Base-by-base conservation (phyloP, 2,797 vertebrate genomes). In the Pterois miles region DNA sequence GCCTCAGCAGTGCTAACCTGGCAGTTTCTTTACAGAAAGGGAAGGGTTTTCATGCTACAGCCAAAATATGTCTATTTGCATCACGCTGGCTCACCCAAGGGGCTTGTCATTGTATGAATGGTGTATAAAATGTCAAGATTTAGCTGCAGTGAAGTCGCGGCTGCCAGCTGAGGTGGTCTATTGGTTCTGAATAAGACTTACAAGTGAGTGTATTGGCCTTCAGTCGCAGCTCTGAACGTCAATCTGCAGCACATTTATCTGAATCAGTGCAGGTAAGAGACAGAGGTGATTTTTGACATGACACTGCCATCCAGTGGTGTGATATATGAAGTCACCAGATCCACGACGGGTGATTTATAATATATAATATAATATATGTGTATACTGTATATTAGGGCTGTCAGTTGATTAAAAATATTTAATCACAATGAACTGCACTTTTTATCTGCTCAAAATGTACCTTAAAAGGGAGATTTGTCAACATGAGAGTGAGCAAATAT, bases 301-400 rank as follows among this genome's bases (percentile, higher is more conserved):
- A 88, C 58, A 78, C 85, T 80, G 90, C 88, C 90, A 68, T 31
- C 91, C 64, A 78, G 87, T 91, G 91, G 85, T 57, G 18, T 0
- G 11, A 54, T 20, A 25, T 3, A 2, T 57, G 2, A 80, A 48
- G 29, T 33, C 38, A 10, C 22, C 14, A 13, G 3, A 25, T 9
- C 25, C 8, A 8, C 6, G 0, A 29, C 4, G 7, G 4, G 5
- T 14, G 9, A 50, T 50, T 50, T 46, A 48, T 13, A 25, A n/a
- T 6, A 22, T 7, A 6, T 13, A 0, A n/a, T n/a, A n/a, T n/a
- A n/a, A n/a, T 0, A 46, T 2, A 46, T 46, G 20, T 46, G 5
- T 46, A 8, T 46, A 8, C 18, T 20, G 20, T 40, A 46, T 46
- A 46, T 20, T 1, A 46, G 43, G 43, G 43, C 43, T 3, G 0